Percentiles rank a stretch among this genome's conserved stretches.
Conservation (phyloP, 2,113 vertebrate genomes). For the Phaethon lepturus region DNA sequence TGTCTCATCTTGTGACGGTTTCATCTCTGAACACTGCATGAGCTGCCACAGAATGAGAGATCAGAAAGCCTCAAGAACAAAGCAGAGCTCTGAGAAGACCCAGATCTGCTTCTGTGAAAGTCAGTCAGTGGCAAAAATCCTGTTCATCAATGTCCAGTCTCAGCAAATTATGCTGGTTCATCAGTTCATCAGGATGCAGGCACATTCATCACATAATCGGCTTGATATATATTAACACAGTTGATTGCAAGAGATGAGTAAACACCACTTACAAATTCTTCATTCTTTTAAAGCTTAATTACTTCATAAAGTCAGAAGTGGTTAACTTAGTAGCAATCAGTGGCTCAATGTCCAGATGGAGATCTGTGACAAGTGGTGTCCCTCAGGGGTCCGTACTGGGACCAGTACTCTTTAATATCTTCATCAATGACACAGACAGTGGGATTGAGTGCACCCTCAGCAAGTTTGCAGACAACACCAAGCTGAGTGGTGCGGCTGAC, state of each 20-base stretch:
- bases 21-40: neutral
- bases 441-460: neutral
- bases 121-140: neutral
- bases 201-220: neutral
- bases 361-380: accelerated
- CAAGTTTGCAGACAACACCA: neutral
- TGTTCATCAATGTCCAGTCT: neutral
- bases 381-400: accelerated
- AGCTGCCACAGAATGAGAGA: neutral
- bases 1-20: neutral
- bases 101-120: neutral
- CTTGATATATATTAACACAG: neutral
- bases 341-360: neutral
- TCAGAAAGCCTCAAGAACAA: neutral
- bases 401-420: neutral
- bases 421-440: neutral
- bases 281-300: neutral
- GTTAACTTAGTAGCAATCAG: neutral
- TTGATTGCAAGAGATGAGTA: neutral
- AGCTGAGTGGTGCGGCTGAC: accelerated
- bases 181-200: neutral
- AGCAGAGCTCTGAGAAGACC: neutral
- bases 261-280: neutral
- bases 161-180: neutral
- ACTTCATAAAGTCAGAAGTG: neutral